A percentile compares a stretch with the other conserved stretches of the same genome.
Conservation (phyloP, 2,888 invertebrate genomes). For the Sinhomidia bicolor region DNA sequence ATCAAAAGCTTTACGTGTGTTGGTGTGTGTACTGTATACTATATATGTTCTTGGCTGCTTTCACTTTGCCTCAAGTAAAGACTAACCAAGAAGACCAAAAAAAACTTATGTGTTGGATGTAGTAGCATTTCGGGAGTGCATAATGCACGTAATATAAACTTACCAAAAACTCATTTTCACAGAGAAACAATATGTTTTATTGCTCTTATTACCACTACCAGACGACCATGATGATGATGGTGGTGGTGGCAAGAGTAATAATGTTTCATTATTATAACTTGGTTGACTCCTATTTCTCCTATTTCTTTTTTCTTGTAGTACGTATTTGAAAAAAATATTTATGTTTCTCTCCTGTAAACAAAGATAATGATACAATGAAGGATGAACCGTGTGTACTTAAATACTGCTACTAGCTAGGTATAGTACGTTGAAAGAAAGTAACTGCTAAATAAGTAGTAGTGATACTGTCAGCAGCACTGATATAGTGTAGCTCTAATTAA, state of each 20-base stretch:
- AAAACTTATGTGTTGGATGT: background rate
- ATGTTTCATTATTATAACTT: slow-evolving; percentile 20
- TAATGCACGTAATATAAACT: background rate
- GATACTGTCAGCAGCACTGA: background rate
- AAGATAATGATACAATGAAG: background rate
- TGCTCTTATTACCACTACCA: background rate
- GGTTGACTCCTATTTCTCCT: background rate
- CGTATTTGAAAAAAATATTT: background rate
- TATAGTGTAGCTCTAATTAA: background rate
- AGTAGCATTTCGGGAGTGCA: background rate
- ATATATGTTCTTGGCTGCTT: background rate
- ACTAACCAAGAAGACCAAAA: too few relatives aligned
- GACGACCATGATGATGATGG: background rate
- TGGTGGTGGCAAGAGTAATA: too few relatives aligned
- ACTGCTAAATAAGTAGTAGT: background rate
- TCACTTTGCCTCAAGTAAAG: background rate
- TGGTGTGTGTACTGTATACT: background rate
- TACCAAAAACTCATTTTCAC: background rate
- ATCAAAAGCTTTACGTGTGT: too few relatives aligned
- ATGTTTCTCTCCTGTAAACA: background rate
- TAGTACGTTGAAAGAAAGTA: background rate
- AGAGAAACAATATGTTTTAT: background rate
- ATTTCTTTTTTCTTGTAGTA: background rate
- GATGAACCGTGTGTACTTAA: background rate
- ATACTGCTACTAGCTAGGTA: background rate